Percentiles rank a stretch among this genome's conserved stretches.
These are phyloP conservation scores for Galeruca laticollis DNA, from an alignment of 2,888 invertebrate genomes.

Conservation along the genomic window DNA sequence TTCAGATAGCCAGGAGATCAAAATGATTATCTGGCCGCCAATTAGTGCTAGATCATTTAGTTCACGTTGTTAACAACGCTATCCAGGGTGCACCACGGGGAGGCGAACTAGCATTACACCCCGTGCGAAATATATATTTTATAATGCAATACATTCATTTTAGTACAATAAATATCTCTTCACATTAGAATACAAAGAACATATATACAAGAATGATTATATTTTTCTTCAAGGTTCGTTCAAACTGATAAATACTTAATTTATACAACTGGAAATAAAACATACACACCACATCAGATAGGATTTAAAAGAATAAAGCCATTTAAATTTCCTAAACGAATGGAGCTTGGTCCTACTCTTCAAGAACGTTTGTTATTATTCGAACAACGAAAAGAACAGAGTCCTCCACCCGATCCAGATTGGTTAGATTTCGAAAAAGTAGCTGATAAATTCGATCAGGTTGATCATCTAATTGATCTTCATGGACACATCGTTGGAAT, in stretches of 20 bases:
- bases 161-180: too few relatives aligned
- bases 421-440: constrained; percentile 78
- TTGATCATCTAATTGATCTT: constrained; percentile 85
- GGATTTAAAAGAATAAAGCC: constrained; percentile 80
- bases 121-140: too few relatives aligned
- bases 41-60: too few relatives aligned
- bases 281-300: constrained; percentile 88
- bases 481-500: constrained; percentile 90
- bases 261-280: constrained; percentile 85
- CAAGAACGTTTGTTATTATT: constrained; percentile 75
- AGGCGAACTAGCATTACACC: too few relatives aligned
- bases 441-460: constrained; percentile 77
- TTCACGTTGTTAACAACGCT: too few relatives aligned
- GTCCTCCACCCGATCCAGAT: constrained; percentile 72
- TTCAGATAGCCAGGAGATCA: too few relatives aligned
- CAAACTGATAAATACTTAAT: constrained; percentile 77
- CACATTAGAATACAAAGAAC: neutral
- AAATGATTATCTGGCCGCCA: too few relatives aligned
- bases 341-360: constrained; percentile 78
- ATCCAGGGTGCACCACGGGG: too few relatives aligned
- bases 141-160: too few relatives aligned
- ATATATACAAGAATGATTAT: neutral
- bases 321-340: constrained; percentile 75
- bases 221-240: constrained; percentile 35
- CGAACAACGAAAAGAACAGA: constrained; percentile 68